Evolutionary conservation across 2,888 invertebrate species (phyloP).

Genomic region (Flabesymbios commensalis): DNA sequence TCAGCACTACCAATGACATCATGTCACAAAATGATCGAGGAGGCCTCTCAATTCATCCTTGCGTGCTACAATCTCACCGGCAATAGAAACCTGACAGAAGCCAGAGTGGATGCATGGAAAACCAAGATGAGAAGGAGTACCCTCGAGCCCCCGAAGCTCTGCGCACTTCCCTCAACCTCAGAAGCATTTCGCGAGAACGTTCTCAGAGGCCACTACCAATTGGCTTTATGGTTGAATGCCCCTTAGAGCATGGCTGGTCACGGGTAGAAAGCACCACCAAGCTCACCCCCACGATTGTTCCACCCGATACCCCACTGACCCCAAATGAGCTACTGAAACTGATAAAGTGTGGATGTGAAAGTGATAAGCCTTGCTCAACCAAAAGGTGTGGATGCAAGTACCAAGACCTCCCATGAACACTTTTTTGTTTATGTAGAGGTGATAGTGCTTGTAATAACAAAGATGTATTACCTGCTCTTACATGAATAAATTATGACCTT

Average conservation of each 20-base stretch:
- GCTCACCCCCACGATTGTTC: background rate
- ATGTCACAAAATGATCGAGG: background rate
- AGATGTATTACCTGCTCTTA: too few species aligned
- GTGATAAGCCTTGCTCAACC: background rate
- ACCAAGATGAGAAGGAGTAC: background rate
- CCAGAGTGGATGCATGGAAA: slow-evolving; percentile 1
- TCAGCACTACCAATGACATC: background rate
- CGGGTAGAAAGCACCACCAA: background rate
- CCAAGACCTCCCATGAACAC: background rate
- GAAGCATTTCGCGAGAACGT: background rate
- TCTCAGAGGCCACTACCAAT: background rate
- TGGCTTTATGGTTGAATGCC: background rate
- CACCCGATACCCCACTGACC: background rate
- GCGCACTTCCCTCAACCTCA: background rate
- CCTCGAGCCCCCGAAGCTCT: background rate
- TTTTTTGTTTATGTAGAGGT: background rate
- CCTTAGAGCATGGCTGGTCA: background rate
- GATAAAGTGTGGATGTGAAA: background rate
- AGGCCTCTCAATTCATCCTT: background rate
- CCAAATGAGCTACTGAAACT: background rate
- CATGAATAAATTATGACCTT: too few species aligned
- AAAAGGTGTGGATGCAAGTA: background rate
- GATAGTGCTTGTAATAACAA: background rate
- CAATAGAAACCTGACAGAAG: background rate
- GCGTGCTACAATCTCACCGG: background rate